These are phyloP conservation scores for Tenebrio molitor DNA, from an alignment of 1,140 invertebrate genomes.

Conservation along the genomic window DNA sequence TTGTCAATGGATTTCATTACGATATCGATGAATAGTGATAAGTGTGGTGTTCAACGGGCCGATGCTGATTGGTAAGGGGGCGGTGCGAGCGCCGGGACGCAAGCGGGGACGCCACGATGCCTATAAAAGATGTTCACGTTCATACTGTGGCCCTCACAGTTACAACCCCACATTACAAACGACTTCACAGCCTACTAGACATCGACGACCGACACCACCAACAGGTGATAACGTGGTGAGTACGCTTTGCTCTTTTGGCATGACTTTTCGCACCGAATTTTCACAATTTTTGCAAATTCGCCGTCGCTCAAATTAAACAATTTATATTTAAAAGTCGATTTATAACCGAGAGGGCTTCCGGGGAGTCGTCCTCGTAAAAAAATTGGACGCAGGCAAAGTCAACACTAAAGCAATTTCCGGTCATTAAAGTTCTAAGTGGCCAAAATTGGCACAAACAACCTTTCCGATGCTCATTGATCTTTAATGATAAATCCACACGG, in stretches of 20 bases:
- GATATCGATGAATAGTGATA: slow-evolving; percentile 48
- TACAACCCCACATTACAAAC: slow-evolving; percentile 41
- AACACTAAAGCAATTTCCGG: slow-evolving; percentile 7
- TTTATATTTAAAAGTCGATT: too few species aligned
- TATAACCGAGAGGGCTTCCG: too few species aligned
- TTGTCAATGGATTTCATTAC: slow-evolving; percentile 35
- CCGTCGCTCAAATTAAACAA: too few species aligned
- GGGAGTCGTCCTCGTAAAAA: too few species aligned
- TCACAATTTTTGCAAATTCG: neutral
- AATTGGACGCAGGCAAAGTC: neutral
- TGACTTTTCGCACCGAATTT: neutral
- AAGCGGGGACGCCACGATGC: slow-evolving; percentile 38
- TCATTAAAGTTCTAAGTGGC: slow-evolving; percentile 5
- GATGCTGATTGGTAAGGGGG: slow-evolving; percentile 48
- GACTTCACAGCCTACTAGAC: slow-evolving; percentile 40
- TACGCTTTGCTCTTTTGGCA: slow-evolving; percentile 1
- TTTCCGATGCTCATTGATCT: slow-evolving; percentile 3
- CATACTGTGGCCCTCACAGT: slow-evolving; percentile 47
- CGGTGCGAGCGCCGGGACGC: slow-evolving; percentile 47
- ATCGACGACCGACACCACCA: slow-evolving; percentile 23
- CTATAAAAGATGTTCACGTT: slow-evolving; percentile 52
- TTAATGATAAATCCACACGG: neutral
- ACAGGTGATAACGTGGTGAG: slow-evolving; percentile 49
- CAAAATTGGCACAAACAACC: neutral
- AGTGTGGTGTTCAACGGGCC: slow-evolving; percentile 45